Evolutionary conservation across 1,140 invertebrate genomes (phyloP).

Genomic region (Penaeus chinensis): DNA sequence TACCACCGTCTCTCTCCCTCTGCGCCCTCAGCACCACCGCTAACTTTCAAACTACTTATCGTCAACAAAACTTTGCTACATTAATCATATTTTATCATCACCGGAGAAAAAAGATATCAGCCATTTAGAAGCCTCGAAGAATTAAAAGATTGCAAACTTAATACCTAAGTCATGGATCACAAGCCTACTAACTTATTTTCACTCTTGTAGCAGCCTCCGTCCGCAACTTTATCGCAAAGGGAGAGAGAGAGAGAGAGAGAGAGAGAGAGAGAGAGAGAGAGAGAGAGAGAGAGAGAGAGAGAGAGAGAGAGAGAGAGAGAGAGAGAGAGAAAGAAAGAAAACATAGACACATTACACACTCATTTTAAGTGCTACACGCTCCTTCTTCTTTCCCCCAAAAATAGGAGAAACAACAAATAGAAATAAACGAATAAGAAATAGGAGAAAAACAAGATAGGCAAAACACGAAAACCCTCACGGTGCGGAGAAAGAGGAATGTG

Average conservation of each 20-base stretch:
- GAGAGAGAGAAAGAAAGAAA: slow-evolving; percentile 5
- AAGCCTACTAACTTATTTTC: slow-evolving; percentile 30
- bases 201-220: not conserved
- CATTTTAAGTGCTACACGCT: too few species aligned
- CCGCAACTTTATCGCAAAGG: not conserved
- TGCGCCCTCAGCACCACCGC: slow-evolving; percentile 17
- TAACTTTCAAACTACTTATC: slow-evolving; percentile 51
- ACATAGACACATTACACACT: too few species aligned
- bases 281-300: slow-evolving; percentile 18
- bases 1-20: not conserved
- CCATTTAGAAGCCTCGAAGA: slow-evolving; percentile 54
- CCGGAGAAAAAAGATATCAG: slow-evolving; percentile 39
- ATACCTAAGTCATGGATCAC: slow-evolving; percentile 47
- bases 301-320: slow-evolving; percentile 23
- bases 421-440: too few species aligned
- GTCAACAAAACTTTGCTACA: slow-evolving; percentile 53
- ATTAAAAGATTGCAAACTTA: slow-evolving; percentile 45
- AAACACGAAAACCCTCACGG: too few species aligned
- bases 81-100: slow-evolving; percentile 57
- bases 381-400: too few species aligned
- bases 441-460: too few species aligned
- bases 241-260: not conserved
- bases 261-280: slow-evolving; percentile 39
- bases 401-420: too few species aligned
- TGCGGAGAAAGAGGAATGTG: too few species aligned